Conservation (phyloP, 1,140 invertebrate species). For the Drosophila gunungcola region DNA sequence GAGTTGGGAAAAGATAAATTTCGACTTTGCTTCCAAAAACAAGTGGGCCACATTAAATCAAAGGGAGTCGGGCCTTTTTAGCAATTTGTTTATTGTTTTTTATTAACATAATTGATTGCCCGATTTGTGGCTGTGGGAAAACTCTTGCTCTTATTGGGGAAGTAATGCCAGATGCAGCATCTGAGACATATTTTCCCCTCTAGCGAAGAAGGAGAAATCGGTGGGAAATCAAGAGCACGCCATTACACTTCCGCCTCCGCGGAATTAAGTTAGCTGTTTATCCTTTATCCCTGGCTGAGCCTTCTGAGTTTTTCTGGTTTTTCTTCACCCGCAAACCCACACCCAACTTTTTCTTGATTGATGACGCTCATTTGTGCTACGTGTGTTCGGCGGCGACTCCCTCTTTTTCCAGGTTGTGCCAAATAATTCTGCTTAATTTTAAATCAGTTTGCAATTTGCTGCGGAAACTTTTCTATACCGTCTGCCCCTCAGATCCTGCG, state of each 20-base stretch:
- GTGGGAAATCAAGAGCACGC: conserved; percentile 52
- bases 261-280: conserved; percentile 69
- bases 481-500: conserved; percentile 24
- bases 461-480: conserved; percentile 38
- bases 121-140: conserved; percentile 15
- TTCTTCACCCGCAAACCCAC: background rate
- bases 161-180: conserved; percentile 55
- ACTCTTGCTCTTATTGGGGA: conserved; percentile 55
- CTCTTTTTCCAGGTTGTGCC: conserved; percentile 38
- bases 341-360: conserved; percentile 56
- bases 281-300: conserved; percentile 57
- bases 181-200: conserved; percentile 19
- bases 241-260: conserved; percentile 48
- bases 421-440: conserved; percentile 83
- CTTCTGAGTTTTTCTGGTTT: conserved; percentile 17
- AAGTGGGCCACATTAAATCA: conserved; percentile 52
- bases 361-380: conserved; percentile 77
- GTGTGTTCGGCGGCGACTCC: conserved; percentile 22
- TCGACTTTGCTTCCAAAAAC: conserved; percentile 14
- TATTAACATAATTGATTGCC: conserved; percentile 80
- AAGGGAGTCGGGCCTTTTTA: conserved; percentile 9
- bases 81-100: conserved; percentile 73
- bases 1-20: conserved; percentile 8
- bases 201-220: conserved; percentile 25
- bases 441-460: conserved; percentile 82